These are phyloP conservation scores for Syngnathus acus DNA, from an alignment of 2,797 vertebrate species.

Conservation along the genomic window DNA sequence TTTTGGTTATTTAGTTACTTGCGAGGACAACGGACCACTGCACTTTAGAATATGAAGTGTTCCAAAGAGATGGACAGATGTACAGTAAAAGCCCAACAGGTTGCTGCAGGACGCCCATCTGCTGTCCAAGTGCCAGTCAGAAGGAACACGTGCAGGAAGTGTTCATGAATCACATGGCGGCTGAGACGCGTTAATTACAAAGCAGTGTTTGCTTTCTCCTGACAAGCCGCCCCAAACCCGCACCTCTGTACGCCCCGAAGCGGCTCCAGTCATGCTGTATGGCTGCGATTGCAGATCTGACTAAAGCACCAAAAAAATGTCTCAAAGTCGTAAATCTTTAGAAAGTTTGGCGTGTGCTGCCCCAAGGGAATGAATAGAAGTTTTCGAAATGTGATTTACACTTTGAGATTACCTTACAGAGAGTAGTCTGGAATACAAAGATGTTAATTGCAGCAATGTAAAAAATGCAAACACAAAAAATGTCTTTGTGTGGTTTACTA, in stretches of 20 bases:
- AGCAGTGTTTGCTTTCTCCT: conserved; percentile 41
- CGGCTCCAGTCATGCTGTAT: conserved; percentile 24
- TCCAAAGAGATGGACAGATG: background rate
- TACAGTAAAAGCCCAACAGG: conserved; percentile 10
- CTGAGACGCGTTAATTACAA: conserved; percentile 69
- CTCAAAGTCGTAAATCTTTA: background rate
- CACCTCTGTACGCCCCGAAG: conserved; percentile 31
- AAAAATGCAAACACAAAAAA: too few relatives aligned
- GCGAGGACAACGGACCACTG: background rate
- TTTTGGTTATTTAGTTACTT: background rate
- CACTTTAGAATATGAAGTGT: too few relatives aligned
- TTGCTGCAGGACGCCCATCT: conserved; percentile 22
- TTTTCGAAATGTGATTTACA: background rate
- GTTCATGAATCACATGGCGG: conserved; percentile 59
- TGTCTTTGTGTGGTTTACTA: background rate
- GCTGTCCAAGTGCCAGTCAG: conserved; percentile 33
- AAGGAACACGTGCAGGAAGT: conserved; percentile 33
- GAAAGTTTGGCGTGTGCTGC: background rate
- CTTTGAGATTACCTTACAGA: conserved; percentile 10
- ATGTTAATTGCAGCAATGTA: conserved; percentile 1
- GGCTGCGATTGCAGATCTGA: conserved; percentile 19
- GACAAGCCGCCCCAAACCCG: conserved; percentile 55
- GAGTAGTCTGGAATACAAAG: conserved; percentile 8
- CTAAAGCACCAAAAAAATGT: conserved; percentile 18
- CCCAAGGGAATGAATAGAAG: background rate